Percentiles rank a stretch among this genome's conserved stretches.
Evolutionary conservation across 2,888 invertebrate genomes (phyloP).

Genomic region (Torymus aiolomorphi): DNA sequence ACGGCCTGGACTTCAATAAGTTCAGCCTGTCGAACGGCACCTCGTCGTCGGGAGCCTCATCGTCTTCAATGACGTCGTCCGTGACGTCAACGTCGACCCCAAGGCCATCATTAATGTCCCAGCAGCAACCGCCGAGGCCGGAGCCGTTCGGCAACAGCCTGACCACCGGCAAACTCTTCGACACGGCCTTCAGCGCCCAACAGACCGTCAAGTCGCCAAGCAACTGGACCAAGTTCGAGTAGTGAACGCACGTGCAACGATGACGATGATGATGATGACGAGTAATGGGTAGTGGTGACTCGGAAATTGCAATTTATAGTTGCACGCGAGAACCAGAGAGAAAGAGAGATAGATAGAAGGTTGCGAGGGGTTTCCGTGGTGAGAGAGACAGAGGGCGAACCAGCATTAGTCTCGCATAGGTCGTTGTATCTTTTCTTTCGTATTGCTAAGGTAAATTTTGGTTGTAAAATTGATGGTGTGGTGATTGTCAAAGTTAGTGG

Average conservation of each 20-base stretch:
- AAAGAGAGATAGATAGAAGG: background rate
- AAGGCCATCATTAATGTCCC: slow-evolving; percentile 19
- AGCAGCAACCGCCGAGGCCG: slow-evolving; percentile 52
- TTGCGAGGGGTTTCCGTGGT: slow-evolving; percentile 4
- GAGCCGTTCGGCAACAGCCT: slow-evolving; percentile 63
- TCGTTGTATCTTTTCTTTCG: background rate
- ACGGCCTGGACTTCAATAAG: slow-evolving; percentile 84
- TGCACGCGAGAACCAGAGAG: background rate
- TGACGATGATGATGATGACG: too few relatives aligned
- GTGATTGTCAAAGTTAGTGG: background rate
- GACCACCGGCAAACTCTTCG: slow-evolving; percentile 70
- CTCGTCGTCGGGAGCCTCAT: slow-evolving; percentile 20
- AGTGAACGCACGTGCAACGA: slow-evolving; percentile 56
- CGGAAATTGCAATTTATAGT: slow-evolving; percentile 31
- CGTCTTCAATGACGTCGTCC: slow-evolving; percentile 21
- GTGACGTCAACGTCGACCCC: slow-evolving; percentile 40
- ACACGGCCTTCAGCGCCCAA: slow-evolving; percentile 68
- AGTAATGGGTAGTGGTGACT: slow-evolving; percentile 1
- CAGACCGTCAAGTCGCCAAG: slow-evolving; percentile 77
- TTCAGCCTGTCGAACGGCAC: slow-evolving; percentile 73
- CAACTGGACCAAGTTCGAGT: slow-evolving; percentile 81
- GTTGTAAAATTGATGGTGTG: background rate
- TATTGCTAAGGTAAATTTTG: background rate
- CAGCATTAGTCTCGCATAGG: slow-evolving; percentile 10
- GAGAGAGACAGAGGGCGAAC: background rate